Base-by-base conservation (phyloP, 1,140 invertebrate genomes). In the Melanaphis sacchari region DNA sequence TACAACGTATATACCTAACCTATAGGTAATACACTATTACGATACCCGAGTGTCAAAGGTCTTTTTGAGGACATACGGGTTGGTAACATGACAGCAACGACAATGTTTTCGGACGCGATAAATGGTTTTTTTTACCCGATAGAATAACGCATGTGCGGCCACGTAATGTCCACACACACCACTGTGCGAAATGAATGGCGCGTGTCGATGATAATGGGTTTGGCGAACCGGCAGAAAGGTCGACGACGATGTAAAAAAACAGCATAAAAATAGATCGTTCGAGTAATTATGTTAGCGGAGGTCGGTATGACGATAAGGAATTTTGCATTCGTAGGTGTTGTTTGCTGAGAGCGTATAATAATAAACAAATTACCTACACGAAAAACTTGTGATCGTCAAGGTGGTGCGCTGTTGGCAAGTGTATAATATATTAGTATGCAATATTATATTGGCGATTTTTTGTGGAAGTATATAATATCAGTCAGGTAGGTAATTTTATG, bases 31-130 rank as follows among this genome's bases (percentile, higher is more conserved):
- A n/a, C 59, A 76, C 15, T 52, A 31, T 84, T 93, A 41, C 43
- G n/a, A 89, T 52, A 89, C 59, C 59, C 0, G 52, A 89, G 93
- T 89, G 93, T 89, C 84, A 88, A 92, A 92, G 91, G 91, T 92
- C 90, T 76, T 43, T 91, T 46, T 38, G 52, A 90, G 54, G 52
- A 90, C 89, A 90, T 38, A 2, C 15, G n/a, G 49, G 89, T 59
- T 54, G 84, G 84, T 87, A 87, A 87, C 40, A 87, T 31, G 87
- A 38, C 87, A 21, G 38, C 15, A 52, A 9, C 43, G 87, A 88
- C 87, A 36, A 52, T 8, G 49, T 24, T 52, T 88, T n/a, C 18
- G n/a, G 31, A 66, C 31, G 59, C 4, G 31, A 66, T 31, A 66
- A 66, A 15, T n/a, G 59, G 36, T 49, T 87, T 87, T n/a, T 88